Conservation (phyloP, 2,797 vertebrate species). For the Lutjanus argentimaculatus region DNA sequence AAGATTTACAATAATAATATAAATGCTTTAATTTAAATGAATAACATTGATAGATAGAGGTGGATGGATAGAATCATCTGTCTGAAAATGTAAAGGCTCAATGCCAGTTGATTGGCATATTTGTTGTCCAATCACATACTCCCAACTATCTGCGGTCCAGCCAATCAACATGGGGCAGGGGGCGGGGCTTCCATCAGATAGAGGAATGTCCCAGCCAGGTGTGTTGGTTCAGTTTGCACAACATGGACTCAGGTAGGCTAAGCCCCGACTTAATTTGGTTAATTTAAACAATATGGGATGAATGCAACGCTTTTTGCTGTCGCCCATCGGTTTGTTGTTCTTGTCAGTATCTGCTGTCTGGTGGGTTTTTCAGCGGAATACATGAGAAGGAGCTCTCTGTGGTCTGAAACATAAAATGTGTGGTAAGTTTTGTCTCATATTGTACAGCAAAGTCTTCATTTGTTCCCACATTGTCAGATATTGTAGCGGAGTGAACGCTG, state of each 20-base stretch:
- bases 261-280: neutral
- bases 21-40: too few relatives aligned
- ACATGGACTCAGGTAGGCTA: constrained; percentile 56
- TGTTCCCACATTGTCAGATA: neutral
- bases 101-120: constrained; percentile 35
- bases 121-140: constrained; percentile 46
- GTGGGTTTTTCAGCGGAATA: constrained; percentile 6
- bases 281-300: neutral
- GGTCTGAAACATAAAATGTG: constrained; percentile 35
- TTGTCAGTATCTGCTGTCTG: neutral
- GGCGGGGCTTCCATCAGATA: constrained; percentile 33
- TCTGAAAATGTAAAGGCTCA: too few relatives aligned
- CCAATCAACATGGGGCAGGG: constrained; percentile 58
- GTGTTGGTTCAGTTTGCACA: constrained; percentile 41
- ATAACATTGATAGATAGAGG: too few relatives aligned
- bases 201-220: constrained; percentile 54
- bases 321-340: fast-evolving
- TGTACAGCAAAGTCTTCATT: neutral
- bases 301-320: neutral
- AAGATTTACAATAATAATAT: too few relatives aligned
- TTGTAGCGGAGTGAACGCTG: too few relatives aligned
- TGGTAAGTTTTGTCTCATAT: constrained; percentile 41
- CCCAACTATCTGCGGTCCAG: constrained; percentile 3
- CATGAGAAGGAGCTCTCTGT: neutral
- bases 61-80: too few relatives aligned